Percentiles rank a stretch among this genome's conserved stretches.
Conservation (phyloP, 1,140 invertebrate species). For the Cyclina sinensis region DNA sequence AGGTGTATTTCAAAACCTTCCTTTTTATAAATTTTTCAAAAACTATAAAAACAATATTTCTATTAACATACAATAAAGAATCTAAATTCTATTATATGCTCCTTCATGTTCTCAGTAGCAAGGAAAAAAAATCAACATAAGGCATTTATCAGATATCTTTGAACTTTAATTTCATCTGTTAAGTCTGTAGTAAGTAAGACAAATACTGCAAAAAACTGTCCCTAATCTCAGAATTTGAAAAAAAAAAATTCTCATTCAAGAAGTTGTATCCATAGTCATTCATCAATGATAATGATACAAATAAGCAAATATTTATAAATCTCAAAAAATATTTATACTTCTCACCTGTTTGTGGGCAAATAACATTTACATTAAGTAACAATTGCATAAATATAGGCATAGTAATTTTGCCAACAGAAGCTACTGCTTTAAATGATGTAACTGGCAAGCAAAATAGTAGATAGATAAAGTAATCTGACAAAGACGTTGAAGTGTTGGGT, state of each 20-base stretch:
- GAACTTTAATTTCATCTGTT: too few species aligned
- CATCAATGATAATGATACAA: not conserved
- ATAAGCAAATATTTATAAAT: not conserved
- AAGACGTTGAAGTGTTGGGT: not conserved
- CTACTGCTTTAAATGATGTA: conserved; percentile 9
- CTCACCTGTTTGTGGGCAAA: not conserved
- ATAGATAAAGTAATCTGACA: not conserved
- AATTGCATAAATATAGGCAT: not conserved
- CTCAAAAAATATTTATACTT: not conserved
- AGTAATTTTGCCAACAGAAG: not conserved
- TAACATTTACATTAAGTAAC: conserved; percentile 1
- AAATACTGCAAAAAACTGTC: too few species aligned
- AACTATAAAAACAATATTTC: too few species aligned
- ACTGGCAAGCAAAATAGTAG: not conserved
- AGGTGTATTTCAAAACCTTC: too few species aligned
- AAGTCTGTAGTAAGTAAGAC: too few species aligned
- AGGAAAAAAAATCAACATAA: too few species aligned
- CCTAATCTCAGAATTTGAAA: too few species aligned
- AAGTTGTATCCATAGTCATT: not conserved
- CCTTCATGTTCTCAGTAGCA: too few species aligned
- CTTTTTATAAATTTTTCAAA: too few species aligned
- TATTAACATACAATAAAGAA: too few species aligned
- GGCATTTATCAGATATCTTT: too few species aligned
- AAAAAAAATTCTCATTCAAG: not conserved
- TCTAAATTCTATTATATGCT: too few species aligned